A percentile compares a stretch with the other conserved stretches of the same genome.
Conservation (phyloP, 37 sponge, comb jelly and placozoan species). For the Eunapius fragilis region DNA sequence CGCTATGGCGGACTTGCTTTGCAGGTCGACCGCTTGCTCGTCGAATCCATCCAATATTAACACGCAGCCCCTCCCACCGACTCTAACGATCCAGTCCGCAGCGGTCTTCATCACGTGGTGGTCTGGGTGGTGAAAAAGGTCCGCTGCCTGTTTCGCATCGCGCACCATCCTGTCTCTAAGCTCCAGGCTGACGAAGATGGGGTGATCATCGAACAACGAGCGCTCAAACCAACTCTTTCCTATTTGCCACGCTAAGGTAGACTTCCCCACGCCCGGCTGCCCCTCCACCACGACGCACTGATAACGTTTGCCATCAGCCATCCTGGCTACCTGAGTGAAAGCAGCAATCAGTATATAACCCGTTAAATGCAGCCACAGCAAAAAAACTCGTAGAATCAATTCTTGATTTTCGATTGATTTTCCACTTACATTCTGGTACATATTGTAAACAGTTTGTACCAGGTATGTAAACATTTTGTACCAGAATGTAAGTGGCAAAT, state of each 20-base stretch:
- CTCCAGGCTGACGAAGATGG: neutral
- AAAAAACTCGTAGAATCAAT: too few species aligned
- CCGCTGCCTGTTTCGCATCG: neutral
- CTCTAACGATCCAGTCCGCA: neutral
- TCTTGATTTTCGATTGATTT: too few species aligned
- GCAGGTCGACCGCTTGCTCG: neutral
- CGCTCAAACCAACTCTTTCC: neutral
- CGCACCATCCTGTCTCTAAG: constrained; percentile 18
- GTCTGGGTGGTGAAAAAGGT: constrained; percentile 14
- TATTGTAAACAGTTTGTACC: too few species aligned
- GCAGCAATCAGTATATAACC: too few species aligned
- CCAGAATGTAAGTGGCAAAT: too few species aligned
- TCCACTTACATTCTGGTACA: too few species aligned
- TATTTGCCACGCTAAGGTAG: constrained; percentile 17
- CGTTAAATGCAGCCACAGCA: too few species aligned
- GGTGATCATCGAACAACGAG: neutral
- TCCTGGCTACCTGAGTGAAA: too few species aligned
- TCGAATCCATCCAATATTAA: constrained; percentile 42
- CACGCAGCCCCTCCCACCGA: constrained; percentile 6
- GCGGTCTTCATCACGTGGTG: neutral
- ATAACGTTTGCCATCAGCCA: neutral
- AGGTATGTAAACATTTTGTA: too few species aligned
- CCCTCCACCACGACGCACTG: constrained; percentile 16
- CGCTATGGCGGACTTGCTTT: neutral
- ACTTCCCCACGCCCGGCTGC: constrained; percentile 43